phyloP scores from a whole-genome alignment of 2,113 vertebrate species.

The Gobius niger region DNA sequence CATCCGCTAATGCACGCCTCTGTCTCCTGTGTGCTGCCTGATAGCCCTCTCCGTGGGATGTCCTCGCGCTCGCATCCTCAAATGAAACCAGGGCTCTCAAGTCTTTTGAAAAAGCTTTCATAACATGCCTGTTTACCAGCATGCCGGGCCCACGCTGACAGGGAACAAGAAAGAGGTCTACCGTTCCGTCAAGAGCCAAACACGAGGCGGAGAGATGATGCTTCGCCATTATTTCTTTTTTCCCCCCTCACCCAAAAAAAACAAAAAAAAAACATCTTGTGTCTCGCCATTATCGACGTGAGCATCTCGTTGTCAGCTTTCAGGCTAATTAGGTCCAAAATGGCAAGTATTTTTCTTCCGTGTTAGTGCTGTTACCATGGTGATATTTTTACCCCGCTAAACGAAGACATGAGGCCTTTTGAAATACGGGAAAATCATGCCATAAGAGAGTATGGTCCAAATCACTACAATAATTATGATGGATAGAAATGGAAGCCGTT shows the following conservation, averaged over 20 bases:
- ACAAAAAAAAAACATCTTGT: slow-evolving; percentile 31
- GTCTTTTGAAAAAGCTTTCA: slow-evolving; percentile 50
- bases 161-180: slow-evolving; percentile 14
- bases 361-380: slow-evolving; percentile 54
- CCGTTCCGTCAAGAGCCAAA: slow-evolving; percentile 24
- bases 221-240: slow-evolving; percentile 36
- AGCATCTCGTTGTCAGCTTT: slow-evolving; percentile 61
- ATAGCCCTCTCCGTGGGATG: slow-evolving; percentile 6
- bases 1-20: slow-evolving; percentile 43
- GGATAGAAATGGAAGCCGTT: not conserved
- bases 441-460: not conserved
- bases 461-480: not conserved
- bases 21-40: slow-evolving; percentile 33
- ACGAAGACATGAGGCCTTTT: slow-evolving; percentile 21
- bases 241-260: slow-evolving; percentile 31
- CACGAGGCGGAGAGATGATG: slow-evolving; percentile 43
- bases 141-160: slow-evolving; percentile 16
- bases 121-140: slow-evolving; percentile 53
- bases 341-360: slow-evolving; percentile 5
- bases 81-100: slow-evolving; percentile 41
- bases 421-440: not conserved
- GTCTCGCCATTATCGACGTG: slow-evolving; percentile 51
- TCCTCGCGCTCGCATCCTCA: slow-evolving; percentile 18
- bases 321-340: slow-evolving; percentile 59
- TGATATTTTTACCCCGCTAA: slow-evolving; percentile 51